Base-by-base conservation (phyloP, 2,113 vertebrate genomes). In the Ptyas mucosa region DNA sequence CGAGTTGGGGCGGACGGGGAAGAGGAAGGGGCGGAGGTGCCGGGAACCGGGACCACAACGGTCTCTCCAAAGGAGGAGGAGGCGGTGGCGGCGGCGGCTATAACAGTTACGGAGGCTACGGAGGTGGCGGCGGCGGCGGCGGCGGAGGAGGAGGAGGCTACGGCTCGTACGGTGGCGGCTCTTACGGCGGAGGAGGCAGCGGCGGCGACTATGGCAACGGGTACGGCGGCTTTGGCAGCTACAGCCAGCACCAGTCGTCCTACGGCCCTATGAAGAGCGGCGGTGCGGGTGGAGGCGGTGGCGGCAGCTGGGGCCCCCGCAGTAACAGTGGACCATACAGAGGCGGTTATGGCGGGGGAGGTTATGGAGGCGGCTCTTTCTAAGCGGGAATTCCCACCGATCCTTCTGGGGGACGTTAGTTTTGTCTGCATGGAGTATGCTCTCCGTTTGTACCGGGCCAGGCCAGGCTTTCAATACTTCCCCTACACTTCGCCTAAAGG, bases 191-290 rank as follows among this genome's bases (percentile, higher is more conserved):
- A 0, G 97, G 97, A 57, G 98, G 98, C 88, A 96, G 97, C 51
- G 98, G 98, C 39, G 98, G 98, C 96, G 98, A 98, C 94, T 98
- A 98, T 94, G 99, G 98, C 93, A 99, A 99, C 96, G 98, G 98
- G 95, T 99, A 99, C 98, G 98, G 98, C 75, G 98, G 99, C 97
- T 99, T 99, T 96, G 98, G 99, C 93, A 98, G 97, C 97, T 99
- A 99, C 97, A 98, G 98, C 98, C 99, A 99, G 97, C 99, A 99
- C 96, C 98, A 98, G 96, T 99, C 99, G 89, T 98, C 97, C 61
- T 99, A 99, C 92, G 99, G 99, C 92, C 98, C 99, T 88, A 98
- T 99, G 98, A 99, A 99, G 98, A 98, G 98, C 93, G 97, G 98
- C 97, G 97, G 98, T 97, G 98, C 98, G 97, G 98, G 96, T 92